Evolutionary conservation across 2,888 invertebrate species (phyloP).

Genomic region (Atherix ibis): DNA sequence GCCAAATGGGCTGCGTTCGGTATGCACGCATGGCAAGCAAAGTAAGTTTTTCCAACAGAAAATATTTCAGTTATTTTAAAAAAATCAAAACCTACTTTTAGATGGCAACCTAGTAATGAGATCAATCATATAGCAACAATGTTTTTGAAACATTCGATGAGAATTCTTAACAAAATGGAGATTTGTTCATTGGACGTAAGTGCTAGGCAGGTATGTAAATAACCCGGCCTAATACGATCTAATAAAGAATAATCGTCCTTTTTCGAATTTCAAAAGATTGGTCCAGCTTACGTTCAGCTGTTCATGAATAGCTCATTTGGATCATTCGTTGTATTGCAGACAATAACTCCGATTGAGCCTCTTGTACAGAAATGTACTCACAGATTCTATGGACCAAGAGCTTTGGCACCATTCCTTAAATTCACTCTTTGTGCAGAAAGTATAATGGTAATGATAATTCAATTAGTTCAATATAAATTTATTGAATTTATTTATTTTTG

Average conservation of each 20-base stretch:
- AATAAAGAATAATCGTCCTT: neutral
- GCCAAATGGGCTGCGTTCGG: constrained; percentile 28
- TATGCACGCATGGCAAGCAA: constrained; percentile 41
- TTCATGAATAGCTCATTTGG: constrained; percentile 43
- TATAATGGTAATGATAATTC: constrained; percentile 38
- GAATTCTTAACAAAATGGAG: constrained; percentile 40
- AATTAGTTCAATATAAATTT: neutral
- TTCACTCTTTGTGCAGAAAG: constrained; percentile 52
- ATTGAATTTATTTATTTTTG: neutral
- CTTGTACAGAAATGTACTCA: constrained; percentile 62
- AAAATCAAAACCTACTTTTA: constrained; percentile 8
- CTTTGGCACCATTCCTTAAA: constrained; percentile 46
- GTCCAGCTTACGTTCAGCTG: constrained; percentile 64
- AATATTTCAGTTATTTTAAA: neutral
- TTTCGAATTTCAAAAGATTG: constrained; percentile 33
- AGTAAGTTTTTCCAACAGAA: constrained; percentile 14
- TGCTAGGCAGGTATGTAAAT: constrained; percentile 43
- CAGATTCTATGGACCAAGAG: constrained; percentile 49
- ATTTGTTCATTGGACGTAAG: constrained; percentile 43
- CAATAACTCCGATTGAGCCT: constrained; percentile 64
- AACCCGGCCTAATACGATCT: too few relatives aligned
- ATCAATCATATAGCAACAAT: constrained; percentile 46
- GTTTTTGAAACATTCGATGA: constrained; percentile 44
- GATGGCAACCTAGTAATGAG: constrained; percentile 35
- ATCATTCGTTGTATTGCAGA: constrained; percentile 49